phyloP scores from a whole-genome alignment of 2,113 vertebrate species.

The Eclectus roratus region DNA sequence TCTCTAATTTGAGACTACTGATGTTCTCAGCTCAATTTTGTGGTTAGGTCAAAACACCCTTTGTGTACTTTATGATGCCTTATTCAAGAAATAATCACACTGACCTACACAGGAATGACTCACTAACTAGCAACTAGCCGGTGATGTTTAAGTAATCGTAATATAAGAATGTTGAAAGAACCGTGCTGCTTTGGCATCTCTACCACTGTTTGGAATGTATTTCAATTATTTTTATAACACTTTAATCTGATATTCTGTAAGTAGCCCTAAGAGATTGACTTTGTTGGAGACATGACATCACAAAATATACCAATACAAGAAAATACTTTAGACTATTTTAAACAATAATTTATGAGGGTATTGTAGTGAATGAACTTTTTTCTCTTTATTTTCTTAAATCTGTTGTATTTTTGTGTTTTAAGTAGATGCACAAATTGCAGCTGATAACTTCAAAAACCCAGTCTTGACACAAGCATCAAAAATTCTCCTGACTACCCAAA shows the following conservation, averaged over 20 bases:
- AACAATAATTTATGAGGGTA: background rate
- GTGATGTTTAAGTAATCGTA: background rate
- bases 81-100: background rate
- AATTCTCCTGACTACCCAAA: background rate
- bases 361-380: background rate
- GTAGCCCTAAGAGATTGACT: background rate
- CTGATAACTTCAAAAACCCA: background rate
- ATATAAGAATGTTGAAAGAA: background rate
- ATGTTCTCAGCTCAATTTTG: background rate
- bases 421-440: background rate
- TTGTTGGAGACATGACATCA: background rate
- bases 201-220: background rate
- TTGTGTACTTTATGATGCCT: background rate
- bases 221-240: background rate
- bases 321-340: background rate
- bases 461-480: background rate
- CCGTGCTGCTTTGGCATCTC: background rate
- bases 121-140: background rate
- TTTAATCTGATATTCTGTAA: slow-evolving; percentile 8
- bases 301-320: background rate
- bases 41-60: background rate
- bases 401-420: background rate
- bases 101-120: background rate
- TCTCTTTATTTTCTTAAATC: background rate
- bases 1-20: background rate